Evolutionary conservation across 2,113 vertebrate species (phyloP), one percentile per base, ranked within the genome.

Genomic region (Atrichornis clamosus): DNA sequence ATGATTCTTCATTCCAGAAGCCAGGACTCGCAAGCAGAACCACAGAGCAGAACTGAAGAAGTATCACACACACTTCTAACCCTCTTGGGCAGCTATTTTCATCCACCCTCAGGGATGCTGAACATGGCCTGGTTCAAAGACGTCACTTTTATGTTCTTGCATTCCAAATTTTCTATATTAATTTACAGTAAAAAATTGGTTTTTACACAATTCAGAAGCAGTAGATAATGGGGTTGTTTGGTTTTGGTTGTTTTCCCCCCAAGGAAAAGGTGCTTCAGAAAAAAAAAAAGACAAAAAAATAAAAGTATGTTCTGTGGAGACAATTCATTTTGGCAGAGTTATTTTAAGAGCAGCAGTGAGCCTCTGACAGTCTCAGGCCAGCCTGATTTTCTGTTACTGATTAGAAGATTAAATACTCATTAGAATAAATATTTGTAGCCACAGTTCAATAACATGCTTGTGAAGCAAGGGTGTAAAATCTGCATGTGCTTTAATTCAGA

Each of bases 101-200:
- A 41, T 35, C 39, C 20, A 21, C 11, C 9, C 3, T 72, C 42
- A 65, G 30, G 13, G 12, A 20, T n/a, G 24, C 14, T 55, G 58
- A 63, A 55, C 21, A 35, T 30, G 16, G n/a, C 13, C 35, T 63
- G 5, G 21, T 47, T 28, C 24, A n/a, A 70, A 39, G 24, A 16
- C 39, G 28, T 28, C 7, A 39, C 37, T 53, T 30, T 39, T 20
- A 87, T 11, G 10, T 70, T 60, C 13, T 30, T 47, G 15, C 19
- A 55, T 47, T 55, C 30, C 15, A 53, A 55, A 63, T n/a, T 30
- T 1, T 0, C 7, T 20, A 11, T 69, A 46, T 62, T 30, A n/a
- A 47, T 70, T 69, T 47, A 39, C 23, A 62, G 39, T 27, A 27
- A 64, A 19, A 53, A 16, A 8, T 1, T 0, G 2, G 7, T 0